A percentile compares a stretch with the other conserved stretches of the same genome.
Evolutionary conservation across 2,888 invertebrate genomes (phyloP).

Genomic region (Thymelicus sylvestris): DNA sequence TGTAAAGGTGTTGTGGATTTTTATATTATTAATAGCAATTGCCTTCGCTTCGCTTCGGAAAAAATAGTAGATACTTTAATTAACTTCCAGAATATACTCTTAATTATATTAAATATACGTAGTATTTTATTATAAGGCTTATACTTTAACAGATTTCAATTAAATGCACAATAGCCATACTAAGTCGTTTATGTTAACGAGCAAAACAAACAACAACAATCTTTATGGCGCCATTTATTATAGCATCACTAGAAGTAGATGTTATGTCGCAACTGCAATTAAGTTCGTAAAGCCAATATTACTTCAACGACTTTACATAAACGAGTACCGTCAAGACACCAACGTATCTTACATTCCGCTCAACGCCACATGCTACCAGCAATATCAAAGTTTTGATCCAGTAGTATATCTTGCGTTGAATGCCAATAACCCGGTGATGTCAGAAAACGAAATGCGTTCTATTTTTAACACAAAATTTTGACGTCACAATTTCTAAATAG

Average conservation of each 20-base stretch:
- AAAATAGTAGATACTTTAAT: too few relatives aligned
- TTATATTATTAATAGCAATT: too few relatives aligned
- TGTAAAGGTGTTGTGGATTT: too few relatives aligned
- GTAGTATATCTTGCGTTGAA: slow-evolving; percentile 31
- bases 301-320: slow-evolving; percentile 45
- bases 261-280: slow-evolving; percentile 44
- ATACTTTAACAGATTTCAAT: too few relatives aligned
- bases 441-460: slow-evolving; percentile 31
- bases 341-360: slow-evolving; percentile 41
- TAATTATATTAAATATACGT: too few relatives aligned
- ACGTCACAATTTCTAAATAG: slow-evolving; percentile 36
- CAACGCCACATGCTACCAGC: slow-evolving; percentile 44
- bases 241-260: slow-evolving; percentile 44
- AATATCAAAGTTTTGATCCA: slow-evolving; percentile 46
- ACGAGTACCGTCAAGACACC: slow-evolving; percentile 40
- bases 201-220: slow-evolving; percentile 3
- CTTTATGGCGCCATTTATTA: slow-evolving; percentile 44
- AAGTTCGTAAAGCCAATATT: slow-evolving; percentile 52
- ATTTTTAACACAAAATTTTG: slow-evolving; percentile 39
- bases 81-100: too few relatives aligned
- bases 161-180: too few relatives aligned
- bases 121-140: too few relatives aligned
- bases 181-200: too few relatives aligned
- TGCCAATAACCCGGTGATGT: slow-evolving; percentile 41
- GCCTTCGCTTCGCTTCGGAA: too few relatives aligned